Base-by-base conservation (phyloP, 2,113 vertebrate species). In the Seriola quinqueradiata region DNA sequence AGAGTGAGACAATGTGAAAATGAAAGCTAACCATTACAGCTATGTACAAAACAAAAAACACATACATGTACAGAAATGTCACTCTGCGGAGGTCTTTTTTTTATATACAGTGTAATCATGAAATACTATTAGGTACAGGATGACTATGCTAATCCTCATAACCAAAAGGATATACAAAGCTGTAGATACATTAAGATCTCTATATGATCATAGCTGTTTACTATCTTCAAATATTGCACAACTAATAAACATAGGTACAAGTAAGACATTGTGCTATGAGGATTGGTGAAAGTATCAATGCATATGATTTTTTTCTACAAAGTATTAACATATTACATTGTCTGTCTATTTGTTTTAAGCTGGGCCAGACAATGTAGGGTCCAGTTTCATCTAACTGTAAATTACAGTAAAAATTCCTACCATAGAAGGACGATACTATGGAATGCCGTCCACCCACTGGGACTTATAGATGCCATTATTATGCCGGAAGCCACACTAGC, bases 401-500 rank as follows among this genome's bases (percentile, higher is more conserved):
- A 86, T 90, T 81, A 90, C 91, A 90, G 87, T 75, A 42, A 78
- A 83, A 84, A 91, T 84, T 87, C 85, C 87, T 87, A 87, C 89
- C 89, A 84, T 93, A 92, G 88, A 85, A 55, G 74, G 84, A 90
- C 77, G 79, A 94, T 93, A 89, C 84, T 89, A 93, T 84, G 85
- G 92, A 94, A 94, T 93, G 93, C 90, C 84, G 87, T 93, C 90
- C 89, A 72, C 64, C 78, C 90, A 86, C 85, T 68, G 81, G 90
- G 88, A 92, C 84, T 91, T 91, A 88, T 92, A 93, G 89, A 95
- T 91, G 85, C 92, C 90, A 94, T 93, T 94, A 90, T 91, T 94
- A 93, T 89, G 90, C 92, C 91, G 91, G 92, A 94, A 87, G 90
- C 92, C 91, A 93, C 90, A 93, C 90, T 94, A 94, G 93, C 89